Evolutionary conservation across 2,113 vertebrate species (phyloP).

Genomic region (Odocoileus virginianus): DNA sequence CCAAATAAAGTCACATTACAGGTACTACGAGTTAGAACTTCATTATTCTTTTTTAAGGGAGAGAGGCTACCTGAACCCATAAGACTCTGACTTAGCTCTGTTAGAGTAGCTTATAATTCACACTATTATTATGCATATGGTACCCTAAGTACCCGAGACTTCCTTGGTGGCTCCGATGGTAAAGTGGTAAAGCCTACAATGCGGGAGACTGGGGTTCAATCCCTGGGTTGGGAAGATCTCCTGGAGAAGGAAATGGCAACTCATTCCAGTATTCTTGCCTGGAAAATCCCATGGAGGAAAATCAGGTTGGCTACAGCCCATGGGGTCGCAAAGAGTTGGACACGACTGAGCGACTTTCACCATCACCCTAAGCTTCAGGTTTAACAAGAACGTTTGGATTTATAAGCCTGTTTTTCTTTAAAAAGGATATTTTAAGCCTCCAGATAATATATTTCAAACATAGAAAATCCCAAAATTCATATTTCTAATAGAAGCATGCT

Average conservation of each 20-base stretch:
- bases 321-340: no score
- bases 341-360: no score
- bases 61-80: neutral
- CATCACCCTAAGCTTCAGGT: neutral
- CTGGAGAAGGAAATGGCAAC: no score
- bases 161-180: no score
- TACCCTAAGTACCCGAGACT: neutral
- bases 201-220: no score
- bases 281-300: no score
- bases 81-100: neutral
- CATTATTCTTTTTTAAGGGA: neutral
- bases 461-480: neutral
- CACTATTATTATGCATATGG: neutral
- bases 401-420: neutral
- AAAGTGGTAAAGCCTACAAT: no score
- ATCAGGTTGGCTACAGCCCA: no score
- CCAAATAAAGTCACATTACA: neutral
- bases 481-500: neutral
- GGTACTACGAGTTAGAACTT: neutral
- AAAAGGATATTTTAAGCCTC: neutral
- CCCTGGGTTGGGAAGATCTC: no score
- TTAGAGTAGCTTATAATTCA: neutral
- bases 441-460: neutral
- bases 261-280: no score
- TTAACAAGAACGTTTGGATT: neutral